Conservation (phyloP, 2,888 invertebrate genomes). For the Cheilosia grossa region DNA sequence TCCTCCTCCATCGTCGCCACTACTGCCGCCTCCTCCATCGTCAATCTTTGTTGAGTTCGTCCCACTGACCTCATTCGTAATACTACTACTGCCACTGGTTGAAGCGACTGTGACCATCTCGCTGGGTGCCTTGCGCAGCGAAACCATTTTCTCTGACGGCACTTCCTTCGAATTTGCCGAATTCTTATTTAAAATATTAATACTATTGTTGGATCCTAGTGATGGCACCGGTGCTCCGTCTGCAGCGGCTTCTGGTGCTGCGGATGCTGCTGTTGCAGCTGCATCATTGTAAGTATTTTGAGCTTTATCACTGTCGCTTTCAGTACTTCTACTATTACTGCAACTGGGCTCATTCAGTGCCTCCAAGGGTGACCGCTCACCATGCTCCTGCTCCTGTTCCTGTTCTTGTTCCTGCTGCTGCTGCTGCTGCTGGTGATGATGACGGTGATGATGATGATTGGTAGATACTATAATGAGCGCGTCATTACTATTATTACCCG, state of each 20-base stretch:
- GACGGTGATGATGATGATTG: slow-evolving; percentile 33
- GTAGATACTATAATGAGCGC: slow-evolving; percentile 51
- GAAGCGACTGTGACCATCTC: slow-evolving; percentile 61
- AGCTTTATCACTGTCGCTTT: slow-evolving; percentile 18
- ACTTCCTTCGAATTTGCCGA: slow-evolving; percentile 73
- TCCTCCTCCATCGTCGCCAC: slow-evolving; percentile 58
- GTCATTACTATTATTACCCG: slow-evolving; percentile 69
- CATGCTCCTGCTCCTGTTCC: slow-evolving; percentile 32
- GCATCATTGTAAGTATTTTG: slow-evolving; percentile 54
- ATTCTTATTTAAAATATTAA: slow-evolving; percentile 78
- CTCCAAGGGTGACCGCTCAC: slow-evolving; percentile 27
- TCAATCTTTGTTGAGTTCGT: slow-evolving; percentile 72
- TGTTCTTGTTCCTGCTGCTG: slow-evolving; percentile 10
- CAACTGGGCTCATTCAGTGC: slow-evolving; percentile 57
- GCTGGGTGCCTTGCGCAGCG: slow-evolving; percentile 53
- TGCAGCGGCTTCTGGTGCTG: slow-evolving; percentile 74
- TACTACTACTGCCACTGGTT: slow-evolving; percentile 72
- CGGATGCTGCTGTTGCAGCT: slow-evolving; percentile 47
- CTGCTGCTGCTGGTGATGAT: slow-evolving; percentile 16
- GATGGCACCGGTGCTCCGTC: slow-evolving; percentile 76
- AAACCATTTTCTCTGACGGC: slow-evolving; percentile 72
- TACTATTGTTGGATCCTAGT: slow-evolving; percentile 81
- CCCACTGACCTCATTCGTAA: slow-evolving; percentile 69
- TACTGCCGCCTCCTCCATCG: slow-evolving; percentile 63
- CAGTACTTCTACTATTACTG: slow-evolving; percentile 46